Percentiles rank a stretch among this genome's conserved stretches.
phyloP scores from a whole-genome alignment of 35 echinoderm and acorn worm genomes.

The Heliocidaris tuberculata region DNA sequence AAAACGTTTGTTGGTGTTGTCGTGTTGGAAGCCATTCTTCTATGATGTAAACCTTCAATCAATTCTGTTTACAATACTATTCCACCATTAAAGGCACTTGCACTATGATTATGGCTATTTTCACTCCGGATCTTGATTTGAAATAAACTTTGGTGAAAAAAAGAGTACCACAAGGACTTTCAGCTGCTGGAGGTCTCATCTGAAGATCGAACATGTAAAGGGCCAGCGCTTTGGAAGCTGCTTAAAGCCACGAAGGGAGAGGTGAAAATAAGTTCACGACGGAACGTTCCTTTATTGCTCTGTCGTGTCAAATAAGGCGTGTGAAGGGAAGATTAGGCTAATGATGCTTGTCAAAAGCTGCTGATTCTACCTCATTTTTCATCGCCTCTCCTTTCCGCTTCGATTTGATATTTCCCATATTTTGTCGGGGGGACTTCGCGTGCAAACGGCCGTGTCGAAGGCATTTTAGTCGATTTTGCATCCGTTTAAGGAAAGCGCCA shows the following conservation, averaged over 20 bases:
- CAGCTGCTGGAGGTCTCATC: neutral
- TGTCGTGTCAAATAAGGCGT: neutral
- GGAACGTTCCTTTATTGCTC: neutral
- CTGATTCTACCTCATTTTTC: conserved; percentile 6
- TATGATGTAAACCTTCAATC: neutral
- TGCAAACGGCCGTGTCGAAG: neutral
- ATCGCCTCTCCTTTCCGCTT: neutral
- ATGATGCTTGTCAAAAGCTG: conserved; percentile 16
- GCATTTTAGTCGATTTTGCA: conserved; percentile 2
- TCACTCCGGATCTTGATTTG: neutral
- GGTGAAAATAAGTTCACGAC: neutral
- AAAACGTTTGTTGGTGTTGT: neutral
- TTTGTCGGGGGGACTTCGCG: neutral
- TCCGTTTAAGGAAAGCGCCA: neutral
- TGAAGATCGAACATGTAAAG: neutral
- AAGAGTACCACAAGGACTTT: neutral
- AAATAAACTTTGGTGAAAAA: neutral
- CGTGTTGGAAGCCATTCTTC: neutral
- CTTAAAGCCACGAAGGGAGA: neutral
- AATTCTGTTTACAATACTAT: neutral
- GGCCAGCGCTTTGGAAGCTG: neutral
- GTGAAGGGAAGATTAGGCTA: conserved; percentile 2
- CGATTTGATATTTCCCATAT: neutral
- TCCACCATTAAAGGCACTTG: neutral
- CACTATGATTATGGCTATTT: neutral